Base-by-base conservation (phyloP, 1,140 invertebrate species). In the Wiebesia pumilae region DNA sequence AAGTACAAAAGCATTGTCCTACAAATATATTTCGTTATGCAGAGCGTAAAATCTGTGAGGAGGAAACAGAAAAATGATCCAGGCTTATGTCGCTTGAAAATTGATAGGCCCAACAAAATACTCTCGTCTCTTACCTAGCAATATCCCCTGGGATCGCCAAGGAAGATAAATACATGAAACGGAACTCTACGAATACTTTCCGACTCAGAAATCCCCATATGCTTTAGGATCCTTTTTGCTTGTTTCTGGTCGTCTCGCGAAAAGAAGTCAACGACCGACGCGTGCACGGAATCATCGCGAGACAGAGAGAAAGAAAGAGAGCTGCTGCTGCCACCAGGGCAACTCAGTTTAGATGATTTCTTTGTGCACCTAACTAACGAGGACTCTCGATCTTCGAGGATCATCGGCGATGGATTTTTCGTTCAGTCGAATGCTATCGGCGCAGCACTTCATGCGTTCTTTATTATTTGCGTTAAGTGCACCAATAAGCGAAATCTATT, bases 261-360 rank as follows among this genome's bases (percentile, higher is more conserved):
- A 24, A 19, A 38, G 9, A n/a, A 75, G 71, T 75, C 71, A 75
- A 75, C 71, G 71, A 75, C 71, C 71, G 58, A 19, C 51, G 51
- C 51, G 21, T 24, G 38, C 21, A 43, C 21, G 27, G 24, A 19
- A 43, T 75, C 71, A 43, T 40, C 71, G 27, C 38, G 38, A 38
- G 38, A 43, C 3, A 19, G 1, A 27, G 21, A 38, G 21, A n/a
- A n/a, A 38, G 71, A 43, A 43, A 38, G 27, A 43, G 71, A 75
- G 21, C 24, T 4, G 24, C 38, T 12, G 40, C 21, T 7, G 38
- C n/a, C n/a, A n/a, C n/a, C n/a, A n/a, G n/a, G n/a, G n/a, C n/a
- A n/a, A n/a, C n/a, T n/a, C n/a, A n/a, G n/a, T n/a, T n/a, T n/a
- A n/a, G 58, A 62, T 62, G 58, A 62, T 62, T 27, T 27, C 58